phyloP scores from a whole-genome alignment of 2,888 invertebrate genomes.

The Helobdella robusta region DNA sequence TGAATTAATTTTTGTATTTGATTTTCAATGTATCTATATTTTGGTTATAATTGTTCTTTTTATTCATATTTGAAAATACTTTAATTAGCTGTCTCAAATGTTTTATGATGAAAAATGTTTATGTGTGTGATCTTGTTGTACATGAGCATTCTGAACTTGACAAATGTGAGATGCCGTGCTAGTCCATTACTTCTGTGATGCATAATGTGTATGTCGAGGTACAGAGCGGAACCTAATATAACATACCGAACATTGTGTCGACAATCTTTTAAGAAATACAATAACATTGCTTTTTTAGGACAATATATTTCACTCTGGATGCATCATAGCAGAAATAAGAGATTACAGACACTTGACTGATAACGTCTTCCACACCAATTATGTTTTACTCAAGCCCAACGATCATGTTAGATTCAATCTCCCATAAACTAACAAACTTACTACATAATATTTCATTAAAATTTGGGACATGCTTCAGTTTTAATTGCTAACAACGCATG shows the following conservation, averaged over 20 bases:
- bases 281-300: slow-evolving; percentile 37
- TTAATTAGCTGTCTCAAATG: too few relatives aligned
- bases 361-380: slow-evolving; percentile 45
- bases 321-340: slow-evolving; percentile 79
- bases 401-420: slow-evolving; percentile 70
- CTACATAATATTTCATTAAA: background rate
- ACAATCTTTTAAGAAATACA: background rate
- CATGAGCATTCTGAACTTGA: too few relatives aligned
- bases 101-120: too few relatives aligned
- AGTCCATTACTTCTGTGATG: too few relatives aligned
- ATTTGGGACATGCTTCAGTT: background rate
- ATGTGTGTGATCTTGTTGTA: too few relatives aligned
- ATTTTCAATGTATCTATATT: background rate
- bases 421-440: too few relatives aligned
- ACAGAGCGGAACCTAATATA: too few relatives aligned
- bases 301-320: slow-evolving; percentile 67
- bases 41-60: background rate
- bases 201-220: too few relatives aligned
- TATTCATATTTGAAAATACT: too few relatives aligned
- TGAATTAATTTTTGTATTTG: too few relatives aligned
- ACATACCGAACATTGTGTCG: too few relatives aligned
- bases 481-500: slow-evolving; percentile 13
- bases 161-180: too few relatives aligned
- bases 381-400: slow-evolving; percentile 50
- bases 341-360: slow-evolving; percentile 72